A percentile compares a stretch with the other conserved stretches of the same genome.
These are phyloP conservation scores for Beaufortia kweichowensis DNA, from an alignment of 2,113 vertebrate species.

Conservation along the genomic window DNA sequence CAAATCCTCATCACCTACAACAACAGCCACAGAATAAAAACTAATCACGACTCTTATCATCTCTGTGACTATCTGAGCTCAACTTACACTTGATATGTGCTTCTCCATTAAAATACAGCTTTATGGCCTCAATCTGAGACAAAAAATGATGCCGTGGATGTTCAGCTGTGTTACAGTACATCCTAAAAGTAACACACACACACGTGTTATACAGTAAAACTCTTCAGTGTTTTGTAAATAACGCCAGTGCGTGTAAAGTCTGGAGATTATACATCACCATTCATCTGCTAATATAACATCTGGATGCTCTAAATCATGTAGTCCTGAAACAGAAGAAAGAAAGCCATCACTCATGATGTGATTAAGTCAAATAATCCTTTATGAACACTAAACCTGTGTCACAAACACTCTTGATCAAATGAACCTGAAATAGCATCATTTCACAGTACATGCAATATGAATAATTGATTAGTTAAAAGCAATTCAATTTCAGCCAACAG, in stretches of 20 bases:
- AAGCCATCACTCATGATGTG: background rate
- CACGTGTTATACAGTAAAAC: background rate
- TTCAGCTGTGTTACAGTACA: constrained; percentile 93
- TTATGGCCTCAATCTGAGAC: constrained; percentile 92
- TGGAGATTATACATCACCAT: constrained; percentile 78
- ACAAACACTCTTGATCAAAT: too few species aligned
- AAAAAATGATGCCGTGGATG: constrained; percentile 90
- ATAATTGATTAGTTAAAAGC: too few species aligned
- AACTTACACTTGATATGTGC: constrained; percentile 88
- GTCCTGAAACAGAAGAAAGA: constrained; percentile 75
- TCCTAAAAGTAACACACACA: constrained; percentile 73
- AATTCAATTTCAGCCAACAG: too few species aligned
- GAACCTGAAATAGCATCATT: too few species aligned
- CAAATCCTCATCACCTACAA: constrained; percentile 91
- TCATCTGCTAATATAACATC: constrained; percentile 95
- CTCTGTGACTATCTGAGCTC: background rate
- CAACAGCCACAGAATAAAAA: constrained; percentile 20
- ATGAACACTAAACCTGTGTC: too few species aligned
- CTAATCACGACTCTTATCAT: too few species aligned
- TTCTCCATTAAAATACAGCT: constrained; percentile 89
- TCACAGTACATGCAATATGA: too few species aligned
- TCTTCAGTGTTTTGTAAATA: background rate
- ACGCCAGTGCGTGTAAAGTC: background rate
- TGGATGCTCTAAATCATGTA: constrained; percentile 98
- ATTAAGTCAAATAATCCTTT: too few species aligned